Evolutionary conservation across 2,113 vertebrate genomes (phyloP).

Genomic region (Daphoenositta chrysoptera): DNA sequence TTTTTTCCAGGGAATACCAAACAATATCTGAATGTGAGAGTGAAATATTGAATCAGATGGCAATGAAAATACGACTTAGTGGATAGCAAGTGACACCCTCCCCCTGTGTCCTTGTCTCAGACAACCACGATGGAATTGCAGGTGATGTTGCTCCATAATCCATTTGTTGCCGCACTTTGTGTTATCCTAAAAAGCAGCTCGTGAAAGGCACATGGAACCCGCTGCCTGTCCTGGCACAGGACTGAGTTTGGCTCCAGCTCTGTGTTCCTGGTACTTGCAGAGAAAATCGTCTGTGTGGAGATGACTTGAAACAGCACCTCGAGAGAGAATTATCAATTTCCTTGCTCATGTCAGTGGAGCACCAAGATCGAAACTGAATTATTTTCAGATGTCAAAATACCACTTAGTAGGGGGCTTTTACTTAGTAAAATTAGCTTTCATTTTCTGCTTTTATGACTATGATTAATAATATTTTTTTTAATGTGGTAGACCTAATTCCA

Average conservation of each 20-base stretch:
- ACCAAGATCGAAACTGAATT: conserved; percentile 1
- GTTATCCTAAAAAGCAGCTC: not conserved
- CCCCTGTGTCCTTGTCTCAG: not conserved
- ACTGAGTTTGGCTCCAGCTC: not conserved
- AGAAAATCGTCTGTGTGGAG: fast-evolving
- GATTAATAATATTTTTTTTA: not conserved
- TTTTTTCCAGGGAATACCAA: not conserved
- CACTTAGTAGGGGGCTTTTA: conserved; percentile 9
- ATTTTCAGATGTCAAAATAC: conserved; percentile 47
- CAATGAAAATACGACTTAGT: not conserved
- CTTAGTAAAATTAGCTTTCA: conserved; percentile 27
- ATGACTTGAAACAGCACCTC: not conserved
- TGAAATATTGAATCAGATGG: not conserved
- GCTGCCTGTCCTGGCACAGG: not conserved
- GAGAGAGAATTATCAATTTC: not conserved
- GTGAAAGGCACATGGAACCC: fast-evolving
- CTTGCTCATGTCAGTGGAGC: not conserved
- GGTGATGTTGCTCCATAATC: not conserved
- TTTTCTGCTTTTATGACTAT: not conserved
- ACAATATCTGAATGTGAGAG: not conserved
- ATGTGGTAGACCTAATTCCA: not conserved
- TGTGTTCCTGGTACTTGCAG: not conserved
- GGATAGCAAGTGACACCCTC: not conserved
- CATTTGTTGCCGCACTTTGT: too few relatives aligned
- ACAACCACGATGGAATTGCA: too few relatives aligned